Evolutionary conservation across 2,888 invertebrate species (phyloP).

Genomic region (Venusia cambrica): DNA sequence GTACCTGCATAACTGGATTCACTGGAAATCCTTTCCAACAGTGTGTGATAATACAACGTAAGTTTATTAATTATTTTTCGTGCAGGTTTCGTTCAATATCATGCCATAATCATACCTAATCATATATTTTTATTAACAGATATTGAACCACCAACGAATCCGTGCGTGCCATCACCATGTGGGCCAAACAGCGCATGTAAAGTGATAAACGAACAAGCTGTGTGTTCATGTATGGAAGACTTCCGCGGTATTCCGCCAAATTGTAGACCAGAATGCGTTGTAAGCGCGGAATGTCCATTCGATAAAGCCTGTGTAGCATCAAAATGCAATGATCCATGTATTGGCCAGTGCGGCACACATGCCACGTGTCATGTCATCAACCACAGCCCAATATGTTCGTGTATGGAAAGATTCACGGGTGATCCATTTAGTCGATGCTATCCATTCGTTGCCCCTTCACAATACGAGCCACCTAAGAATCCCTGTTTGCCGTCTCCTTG

Average conservation of each 20-base stretch:
- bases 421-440: constrained; percentile 85
- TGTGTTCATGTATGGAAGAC: constrained; percentile 85
- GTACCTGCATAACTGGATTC: constrained; percentile 84
- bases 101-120: not conserved
- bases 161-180: constrained; percentile 90
- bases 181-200: constrained; percentile 91
- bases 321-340: constrained; percentile 87
- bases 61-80: no score
- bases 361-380: constrained; percentile 87
- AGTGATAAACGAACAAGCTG: constrained; percentile 85
- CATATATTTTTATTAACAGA: constrained; percentile 43
- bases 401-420: constrained; percentile 81
- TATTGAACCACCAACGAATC: constrained; percentile 62
- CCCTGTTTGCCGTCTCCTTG: constrained; percentile 85
- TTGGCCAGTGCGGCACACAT: constrained; percentile 87
- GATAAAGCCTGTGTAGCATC: constrained; percentile 85
- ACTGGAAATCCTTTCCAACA: constrained; percentile 82
- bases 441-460: constrained; percentile 40
- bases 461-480: constrained; percentile 55
- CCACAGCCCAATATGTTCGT: constrained; percentile 87
- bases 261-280: constrained; percentile 87
- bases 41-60: constrained; percentile 56
- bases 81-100: not conserved
- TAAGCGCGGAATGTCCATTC: constrained; percentile 86
- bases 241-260: constrained; percentile 85